Percentiles rank a stretch among this genome's conserved stretches.
phyloP scores from a whole-genome alignment of 2,888 invertebrate species.

The Cotesia congregata region DNA sequence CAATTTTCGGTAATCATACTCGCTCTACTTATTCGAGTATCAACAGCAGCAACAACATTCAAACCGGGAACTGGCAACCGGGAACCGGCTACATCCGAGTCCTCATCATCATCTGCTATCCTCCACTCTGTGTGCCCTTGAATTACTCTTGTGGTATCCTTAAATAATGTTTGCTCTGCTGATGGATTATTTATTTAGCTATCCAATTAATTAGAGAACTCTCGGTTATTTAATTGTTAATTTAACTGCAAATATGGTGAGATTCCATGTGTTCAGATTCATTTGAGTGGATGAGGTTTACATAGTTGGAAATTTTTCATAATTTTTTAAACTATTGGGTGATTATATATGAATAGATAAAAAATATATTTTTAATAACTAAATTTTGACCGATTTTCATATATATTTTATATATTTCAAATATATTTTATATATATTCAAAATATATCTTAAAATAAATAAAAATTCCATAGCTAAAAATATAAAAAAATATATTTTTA shows the following conservation, averaged over 20 bases:
- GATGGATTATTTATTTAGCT: not conserved
- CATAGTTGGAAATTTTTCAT: no score
- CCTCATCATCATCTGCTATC: not conserved
- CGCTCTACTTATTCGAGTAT: not conserved
- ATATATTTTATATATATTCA: no score
- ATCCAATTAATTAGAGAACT: not conserved
- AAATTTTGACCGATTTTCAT: no score
- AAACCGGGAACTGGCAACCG: not conserved
- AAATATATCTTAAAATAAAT: no score
- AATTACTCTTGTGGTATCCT: not conserved
- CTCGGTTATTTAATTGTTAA: not conserved
- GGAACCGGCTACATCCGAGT: not conserved
- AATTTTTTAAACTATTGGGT: no score
- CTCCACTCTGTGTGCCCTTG: not conserved
- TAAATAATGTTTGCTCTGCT: not conserved
- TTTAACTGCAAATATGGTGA: not conserved
- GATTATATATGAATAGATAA: no score
- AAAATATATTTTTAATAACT: no score
- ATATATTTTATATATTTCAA: no score
- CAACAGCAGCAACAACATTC: not conserved
- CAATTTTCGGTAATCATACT: slow-evolving; percentile 40
- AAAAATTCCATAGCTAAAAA: no score
- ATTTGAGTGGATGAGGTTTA: no score
- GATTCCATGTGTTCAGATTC: no score
- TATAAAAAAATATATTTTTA: no score